phyloP scores from a whole-genome alignment of 1,140 invertebrate genomes.

The Pectinophora gossypiella region DNA sequence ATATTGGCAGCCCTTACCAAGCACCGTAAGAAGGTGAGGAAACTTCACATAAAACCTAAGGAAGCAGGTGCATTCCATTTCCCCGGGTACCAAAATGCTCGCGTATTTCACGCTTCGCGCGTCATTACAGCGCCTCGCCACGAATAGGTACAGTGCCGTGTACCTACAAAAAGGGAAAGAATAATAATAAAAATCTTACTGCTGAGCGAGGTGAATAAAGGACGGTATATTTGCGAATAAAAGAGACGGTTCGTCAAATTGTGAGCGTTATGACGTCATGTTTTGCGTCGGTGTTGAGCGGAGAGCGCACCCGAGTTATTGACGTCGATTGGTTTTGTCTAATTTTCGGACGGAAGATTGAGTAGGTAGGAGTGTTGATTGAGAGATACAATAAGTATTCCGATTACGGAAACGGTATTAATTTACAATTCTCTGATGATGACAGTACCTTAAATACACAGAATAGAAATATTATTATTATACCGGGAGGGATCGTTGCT shows the following conservation, averaged over 20 bases:
- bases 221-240: background rate
- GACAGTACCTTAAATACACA: too few species aligned
- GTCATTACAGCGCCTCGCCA: slow-evolving; percentile 57
- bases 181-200: slow-evolving; percentile 66
- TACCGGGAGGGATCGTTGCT: too few species aligned
- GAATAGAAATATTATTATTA: too few species aligned
- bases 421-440: too few species aligned
- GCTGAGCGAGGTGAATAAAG: slow-evolving; percentile 33
- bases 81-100: slow-evolving; percentile 30
- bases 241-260: background rate
- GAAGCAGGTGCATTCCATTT: slow-evolving; percentile 47
- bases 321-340: too few species aligned
- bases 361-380: too few species aligned
- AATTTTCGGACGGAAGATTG: too few species aligned
- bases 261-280: background rate
- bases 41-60: slow-evolving; percentile 71
- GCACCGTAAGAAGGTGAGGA: slow-evolving; percentile 61
- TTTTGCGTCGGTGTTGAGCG: background rate
- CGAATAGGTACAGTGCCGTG: slow-evolving; percentile 32
- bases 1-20: slow-evolving; percentile 65
- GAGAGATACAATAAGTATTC: too few species aligned
- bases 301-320: too few species aligned
- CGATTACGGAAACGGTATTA: too few species aligned
- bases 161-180: slow-evolving; percentile 46
- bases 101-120: slow-evolving; percentile 66